phyloP scores from a whole-genome alignment of 2,888 invertebrate genomes.

The Lepidocyrtoides sp. region DNA sequence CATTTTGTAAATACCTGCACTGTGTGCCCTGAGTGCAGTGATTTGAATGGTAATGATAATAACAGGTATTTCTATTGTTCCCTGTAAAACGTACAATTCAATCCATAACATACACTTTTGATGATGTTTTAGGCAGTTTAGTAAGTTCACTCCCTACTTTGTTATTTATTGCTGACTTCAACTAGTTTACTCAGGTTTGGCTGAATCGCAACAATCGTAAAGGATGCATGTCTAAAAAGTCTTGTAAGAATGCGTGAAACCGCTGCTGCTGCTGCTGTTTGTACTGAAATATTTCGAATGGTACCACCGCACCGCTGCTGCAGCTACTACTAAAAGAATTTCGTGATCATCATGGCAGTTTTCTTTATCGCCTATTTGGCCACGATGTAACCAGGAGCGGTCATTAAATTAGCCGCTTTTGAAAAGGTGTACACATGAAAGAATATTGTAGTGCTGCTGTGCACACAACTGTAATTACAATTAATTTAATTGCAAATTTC shows the following conservation, averaged over 20 bases:
- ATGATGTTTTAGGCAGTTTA: slow-evolving; percentile 20
- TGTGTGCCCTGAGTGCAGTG: background rate
- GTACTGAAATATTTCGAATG: background rate
- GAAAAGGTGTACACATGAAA: slow-evolving; percentile 1
- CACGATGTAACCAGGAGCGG: slow-evolving; percentile 52
- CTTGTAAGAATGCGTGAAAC: background rate
- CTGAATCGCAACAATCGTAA: background rate
- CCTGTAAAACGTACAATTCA: background rate
- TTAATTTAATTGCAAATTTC: slow-evolving; percentile 78
- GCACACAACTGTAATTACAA: slow-evolving; percentile 70
- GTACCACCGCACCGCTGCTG: background rate
- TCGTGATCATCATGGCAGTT: background rate
- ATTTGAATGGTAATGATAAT: slow-evolving; percentile 9
- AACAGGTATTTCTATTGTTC: slow-evolving; percentile 36
- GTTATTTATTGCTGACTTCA: slow-evolving; percentile 56
- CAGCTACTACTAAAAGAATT: slow-evolving; percentile 4
- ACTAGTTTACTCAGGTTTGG: slow-evolving; percentile 50
- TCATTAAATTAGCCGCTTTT: slow-evolving; percentile 48
- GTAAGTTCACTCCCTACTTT: slow-evolving; percentile 65
- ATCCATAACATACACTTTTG: background rate
- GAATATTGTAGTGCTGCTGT: slow-evolving; percentile 25
- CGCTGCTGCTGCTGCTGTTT: background rate
- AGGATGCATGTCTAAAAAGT: background rate
- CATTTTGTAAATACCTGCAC: background rate
- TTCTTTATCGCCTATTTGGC: slow-evolving; percentile 35